Evolutionary conservation across 2,888 invertebrate species (phyloP).

Genomic region (Trichogramma dendrolimi): DNA sequence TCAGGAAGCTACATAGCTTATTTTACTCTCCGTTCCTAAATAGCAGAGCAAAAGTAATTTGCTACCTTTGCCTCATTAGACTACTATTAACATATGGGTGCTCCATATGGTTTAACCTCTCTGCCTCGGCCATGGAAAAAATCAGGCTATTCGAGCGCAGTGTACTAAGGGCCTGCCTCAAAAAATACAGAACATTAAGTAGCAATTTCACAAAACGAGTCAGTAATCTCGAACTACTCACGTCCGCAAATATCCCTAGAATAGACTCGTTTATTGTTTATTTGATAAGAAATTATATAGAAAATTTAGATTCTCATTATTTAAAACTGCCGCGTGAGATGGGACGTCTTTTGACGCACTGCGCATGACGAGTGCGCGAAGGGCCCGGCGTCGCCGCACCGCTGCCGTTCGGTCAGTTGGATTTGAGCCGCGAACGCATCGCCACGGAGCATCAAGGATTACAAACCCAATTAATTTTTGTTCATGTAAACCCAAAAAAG

Average conservation of each 20-base stretch:
- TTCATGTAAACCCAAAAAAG: too few species aligned
- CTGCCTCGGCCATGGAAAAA: conserved; percentile 19
- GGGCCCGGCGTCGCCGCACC: too few species aligned
- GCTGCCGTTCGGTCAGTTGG: too few species aligned
- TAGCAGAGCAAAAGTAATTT: conserved; percentile 20
- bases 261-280: conserved; percentile 19
- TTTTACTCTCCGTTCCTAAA: conserved; percentile 24
- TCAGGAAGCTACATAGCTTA: conserved; percentile 14
- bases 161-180: conserved; percentile 22
- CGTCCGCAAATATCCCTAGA: conserved; percentile 11
- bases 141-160: conserved; percentile 19
- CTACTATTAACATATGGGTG: conserved; percentile 24
- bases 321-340: too few species aligned
- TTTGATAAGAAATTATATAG: conserved; percentile 13
- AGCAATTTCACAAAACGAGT: conserved; percentile 9
- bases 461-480: too few species aligned
- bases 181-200: background rate
- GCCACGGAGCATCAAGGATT: too few species aligned
- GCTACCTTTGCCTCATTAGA: conserved; percentile 23
- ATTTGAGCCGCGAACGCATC: too few species aligned
- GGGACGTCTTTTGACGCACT: too few species aligned
- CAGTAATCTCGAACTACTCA: conserved; percentile 15
- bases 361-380: too few species aligned
- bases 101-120: conserved; percentile 21
- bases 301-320: too few species aligned